A percentile compares a stretch with the other conserved stretches of the same genome.
These are phyloP conservation scores for Gobionotothen gibberifrons DNA, from an alignment of 2,797 vertebrate species.

Conservation along the genomic window DNA sequence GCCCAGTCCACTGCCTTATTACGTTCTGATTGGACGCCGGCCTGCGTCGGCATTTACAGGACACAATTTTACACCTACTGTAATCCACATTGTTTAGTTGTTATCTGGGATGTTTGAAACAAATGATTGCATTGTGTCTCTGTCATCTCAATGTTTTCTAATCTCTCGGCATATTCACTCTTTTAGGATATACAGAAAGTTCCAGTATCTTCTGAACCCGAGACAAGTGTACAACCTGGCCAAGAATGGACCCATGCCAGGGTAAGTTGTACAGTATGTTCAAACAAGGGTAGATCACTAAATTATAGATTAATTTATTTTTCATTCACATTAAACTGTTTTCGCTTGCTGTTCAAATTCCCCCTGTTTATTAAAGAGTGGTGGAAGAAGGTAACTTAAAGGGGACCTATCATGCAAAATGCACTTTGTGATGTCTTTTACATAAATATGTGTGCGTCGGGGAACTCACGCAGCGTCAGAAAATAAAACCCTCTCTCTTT, in stretches of 20 bases:
- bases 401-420: too few relatives aligned
- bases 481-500: too few relatives aligned
- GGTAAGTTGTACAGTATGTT: slow-evolving; percentile 80
- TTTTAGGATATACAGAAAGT: slow-evolving; percentile 93
- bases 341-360: not conserved
- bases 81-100: not conserved
- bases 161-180: not conserved
- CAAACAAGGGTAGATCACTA: not conserved
- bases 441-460: too few relatives aligned
- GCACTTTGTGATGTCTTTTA: too few relatives aligned
- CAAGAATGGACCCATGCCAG: slow-evolving; percentile 93
- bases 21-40: slow-evolving; percentile 32
- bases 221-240: slow-evolving; percentile 95
- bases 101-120: slow-evolving; percentile 5
- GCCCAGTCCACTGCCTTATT: slow-evolving; percentile 57
- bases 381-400: not conserved
- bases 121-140: not conserved
- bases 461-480: too few relatives aligned
- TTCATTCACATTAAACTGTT: not conserved
- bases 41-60: not conserved
- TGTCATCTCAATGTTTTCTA: not conserved
- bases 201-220: slow-evolving; percentile 95
- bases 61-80: slow-evolving; percentile 1
- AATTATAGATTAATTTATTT: not conserved
- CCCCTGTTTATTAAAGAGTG: not conserved